Base-by-base conservation (phyloP, 2,888 invertebrate species). In the Megamerina dolium region DNA sequence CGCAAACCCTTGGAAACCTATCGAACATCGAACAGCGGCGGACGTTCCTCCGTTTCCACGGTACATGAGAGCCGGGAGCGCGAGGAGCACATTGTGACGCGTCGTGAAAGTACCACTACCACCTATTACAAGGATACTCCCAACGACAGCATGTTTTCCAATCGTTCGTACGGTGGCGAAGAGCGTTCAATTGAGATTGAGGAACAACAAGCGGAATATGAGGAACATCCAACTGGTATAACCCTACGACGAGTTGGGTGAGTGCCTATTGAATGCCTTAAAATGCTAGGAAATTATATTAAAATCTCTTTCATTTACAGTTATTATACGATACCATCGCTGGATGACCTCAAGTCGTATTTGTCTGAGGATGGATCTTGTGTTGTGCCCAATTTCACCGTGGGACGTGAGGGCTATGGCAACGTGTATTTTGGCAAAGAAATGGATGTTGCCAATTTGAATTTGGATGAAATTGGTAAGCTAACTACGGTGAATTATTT, bases 381-480 rank as follows among this genome's bases (percentile, higher is more conserved):
- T 63, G 72, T 86, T 12, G 85, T 95, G 1, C 85, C 89, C 5
- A 83, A 89, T 54, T 85, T 96, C 49, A 89, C 91, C 0, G 78
- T 96, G 44, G 95, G 94, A 0, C 80, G 95, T 8, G 79, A 82
- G 54, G 89, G 89, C 53, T 95, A 91, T 66, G 96, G 96, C 3
- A 91, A 88, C 63, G 86, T 95, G 0, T 85, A 79, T 68, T 96
- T 87, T 62, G 81, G 85, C 37, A 88, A 88, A 39, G 79, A 83
- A 38, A 81, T 93, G 36, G 87, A 96, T 63, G 84, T 96, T 4
- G 79, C 85, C 2, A 85, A 85, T 3, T 66, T 95, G 34, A 88
- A 95, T 66, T 68, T 96, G 12, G 95, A 96, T 67, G 82, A 87
- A 50, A 79, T 87, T 37, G 87, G 87, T 87, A 61, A 34, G 49